Base-by-base conservation (phyloP, 2,113 vertebrate species). In the Coptodon bakossiorum region DNA sequence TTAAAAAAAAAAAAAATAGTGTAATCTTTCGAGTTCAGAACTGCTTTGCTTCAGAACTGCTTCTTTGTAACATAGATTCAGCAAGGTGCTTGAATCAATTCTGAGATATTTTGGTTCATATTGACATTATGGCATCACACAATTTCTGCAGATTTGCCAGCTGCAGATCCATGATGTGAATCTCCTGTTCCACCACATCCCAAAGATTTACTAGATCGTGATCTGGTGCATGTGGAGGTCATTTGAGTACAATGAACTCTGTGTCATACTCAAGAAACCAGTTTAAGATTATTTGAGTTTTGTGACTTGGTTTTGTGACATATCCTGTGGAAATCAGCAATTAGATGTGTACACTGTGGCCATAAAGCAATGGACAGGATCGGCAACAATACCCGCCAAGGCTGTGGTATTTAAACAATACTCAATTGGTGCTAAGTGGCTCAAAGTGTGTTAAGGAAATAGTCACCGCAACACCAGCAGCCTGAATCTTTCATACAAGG, bases 341-440 rank as follows among this genome's bases (percentile, higher is more conserved):
- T 73, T 27, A 45, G 3, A 27, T 73, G 38, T 43, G 66, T 14
- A 73, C 12, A 27, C 66, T 73, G 13, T 1, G 66, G 13, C 27
- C n/a, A 27, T 24, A 0, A 27, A 73, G n/a, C n/a, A 16, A 45
- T 45, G n/a, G 38, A 73, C 22, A 73, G 22, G 8, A 0, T 45
- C 0, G 5, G 66, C 13, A 73, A 6, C 5, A 27, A 45, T 73
- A 73, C 22, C 40, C 1, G 3, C 0, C 5, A 45, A 17, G 14
- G 68, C 40, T 11, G 66, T 43, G 5, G n/a, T 16, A 24, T 0
- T 71, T 71, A 43, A 71, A 43, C 36, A 16, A 7, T 0, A 14
- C n/a, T 71, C n/a, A 71, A 8, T 14, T 68, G 7, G 3, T 71
- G n/a, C 66, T 16, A 71, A 71, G 3, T 6, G 66, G n/a, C 12